Evolutionary conservation across 2,113 vertebrate genomes (phyloP).

Genomic region (Pomatostomus ruficeps): DNA sequence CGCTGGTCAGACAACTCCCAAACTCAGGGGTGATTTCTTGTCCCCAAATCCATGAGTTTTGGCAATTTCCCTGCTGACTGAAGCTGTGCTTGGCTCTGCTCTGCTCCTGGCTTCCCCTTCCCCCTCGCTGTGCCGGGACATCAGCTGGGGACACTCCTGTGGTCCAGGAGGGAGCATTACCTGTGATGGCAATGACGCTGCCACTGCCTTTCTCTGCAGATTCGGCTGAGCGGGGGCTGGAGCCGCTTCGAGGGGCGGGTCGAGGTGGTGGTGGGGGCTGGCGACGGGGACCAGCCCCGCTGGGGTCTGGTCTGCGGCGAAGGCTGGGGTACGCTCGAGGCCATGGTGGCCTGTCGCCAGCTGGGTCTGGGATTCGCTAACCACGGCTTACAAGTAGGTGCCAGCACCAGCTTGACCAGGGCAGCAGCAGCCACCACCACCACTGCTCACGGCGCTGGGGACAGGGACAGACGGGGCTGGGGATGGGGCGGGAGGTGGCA

Average conservation of each 20-base stretch:
- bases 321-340: constrained; percentile 88
- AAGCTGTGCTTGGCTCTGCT: not conserved
- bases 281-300: constrained; percentile 66
- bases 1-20: not conserved
- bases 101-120: not conserved
- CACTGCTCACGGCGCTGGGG: not conserved
- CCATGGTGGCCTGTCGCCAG: constrained; percentile 90
- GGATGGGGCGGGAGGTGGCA: too few relatives aligned
- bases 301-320: constrained; percentile 96
- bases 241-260: constrained; percentile 89
- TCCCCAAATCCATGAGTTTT: not conserved
- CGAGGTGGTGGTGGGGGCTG: constrained; percentile 76
- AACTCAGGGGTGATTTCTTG: not conserved
- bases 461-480: fast-evolving
- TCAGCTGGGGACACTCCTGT: not conserved
- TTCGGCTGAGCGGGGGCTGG: constrained; percentile 89
- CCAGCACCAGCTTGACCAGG: not conserved
- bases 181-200: not conserved
- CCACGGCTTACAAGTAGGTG: constrained; percentile 90
- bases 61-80: not conserved
- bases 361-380: constrained; percentile 92
- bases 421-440: not conserved
- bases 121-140: not conserved
- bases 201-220: constrained; percentile 73
- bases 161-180: not conserved